These are phyloP conservation scores for Vanessa tameamea DNA, from an alignment of 1,140 invertebrate genomes.

Conservation along the genomic window DNA sequence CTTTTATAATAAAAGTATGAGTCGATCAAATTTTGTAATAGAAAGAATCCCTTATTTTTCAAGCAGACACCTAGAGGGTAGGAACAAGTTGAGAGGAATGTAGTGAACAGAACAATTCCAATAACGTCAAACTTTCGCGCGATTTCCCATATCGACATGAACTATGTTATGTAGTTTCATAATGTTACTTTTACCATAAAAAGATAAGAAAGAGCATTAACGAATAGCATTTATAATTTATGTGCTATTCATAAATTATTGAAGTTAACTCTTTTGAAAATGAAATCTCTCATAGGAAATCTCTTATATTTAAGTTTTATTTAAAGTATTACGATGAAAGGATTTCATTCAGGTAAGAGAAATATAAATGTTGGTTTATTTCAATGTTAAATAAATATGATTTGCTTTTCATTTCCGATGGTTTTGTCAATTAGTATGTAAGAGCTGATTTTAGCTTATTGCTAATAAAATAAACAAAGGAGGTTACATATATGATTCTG, in stretches of 20 bases:
- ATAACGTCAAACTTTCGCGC: constrained; percentile 33
- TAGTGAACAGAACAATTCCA: constrained; percentile 34
- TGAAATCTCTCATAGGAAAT: too few relatives aligned
- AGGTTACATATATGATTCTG: too few relatives aligned
- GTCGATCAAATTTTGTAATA: constrained; percentile 13
- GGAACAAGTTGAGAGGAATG: constrained; percentile 21
- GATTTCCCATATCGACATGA: constrained; percentile 27
- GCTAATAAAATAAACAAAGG: too few relatives aligned
- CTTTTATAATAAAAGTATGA: not conserved
- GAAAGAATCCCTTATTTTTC: constrained; percentile 11
- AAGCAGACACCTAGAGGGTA: constrained; percentile 19
- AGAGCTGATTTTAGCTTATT: too few relatives aligned
- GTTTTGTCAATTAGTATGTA: too few relatives aligned
- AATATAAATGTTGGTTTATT: not conserved
- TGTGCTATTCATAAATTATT: constrained; percentile 1
- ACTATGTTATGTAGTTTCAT: constrained; percentile 16
- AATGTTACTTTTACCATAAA: constrained; percentile 23
- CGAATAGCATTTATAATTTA: constrained; percentile 8
- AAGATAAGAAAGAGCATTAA: constrained; percentile 9
- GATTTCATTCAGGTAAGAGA: not conserved
- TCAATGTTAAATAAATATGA: not conserved
- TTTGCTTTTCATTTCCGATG: not conserved
- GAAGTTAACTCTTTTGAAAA: not conserved
- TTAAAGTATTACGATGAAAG: constrained; percentile 6
- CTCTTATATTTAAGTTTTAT: not conserved